Evolutionary conservation across 1,140 invertebrate genomes (phyloP).

Genomic region (Cydia strobilella): DNA sequence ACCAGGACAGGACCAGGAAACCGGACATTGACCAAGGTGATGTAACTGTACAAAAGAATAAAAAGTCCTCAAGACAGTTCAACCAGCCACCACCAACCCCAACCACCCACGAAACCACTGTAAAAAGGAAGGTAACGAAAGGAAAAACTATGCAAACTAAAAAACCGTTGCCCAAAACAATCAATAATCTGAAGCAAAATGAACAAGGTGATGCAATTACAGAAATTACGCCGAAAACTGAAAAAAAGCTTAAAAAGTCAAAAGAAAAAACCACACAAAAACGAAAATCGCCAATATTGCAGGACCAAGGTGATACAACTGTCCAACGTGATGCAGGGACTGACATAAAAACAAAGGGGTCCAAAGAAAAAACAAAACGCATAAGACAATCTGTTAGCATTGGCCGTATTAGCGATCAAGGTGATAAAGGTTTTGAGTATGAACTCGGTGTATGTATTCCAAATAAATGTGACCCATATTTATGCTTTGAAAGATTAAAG

Average conservation of each 20-base stretch:
- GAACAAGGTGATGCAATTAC: neutral
- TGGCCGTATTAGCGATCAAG: neutral
- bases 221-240: neutral
- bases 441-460: conserved; percentile 1
- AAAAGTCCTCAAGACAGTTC: too few relatives aligned
- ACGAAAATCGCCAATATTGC: neutral
- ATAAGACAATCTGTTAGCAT: neutral
- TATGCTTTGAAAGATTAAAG: conserved; percentile 1
- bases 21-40: too few relatives aligned
- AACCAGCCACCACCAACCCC: too few relatives aligned
- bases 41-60: too few relatives aligned
- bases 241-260: neutral
- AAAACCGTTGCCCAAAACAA: neutral
- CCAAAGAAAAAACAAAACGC: neutral
- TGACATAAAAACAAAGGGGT: neutral
- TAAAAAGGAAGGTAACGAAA: neutral
- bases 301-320: neutral
- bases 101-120: neutral
- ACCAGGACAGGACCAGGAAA: too few relatives aligned
- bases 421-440: neutral
- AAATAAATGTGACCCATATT: neutral
- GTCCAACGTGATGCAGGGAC: neutral
- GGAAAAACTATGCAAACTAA: neutral
- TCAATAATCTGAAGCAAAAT: neutral
- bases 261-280: neutral